Percentiles rank a stretch among this genome's conserved stretches.
Conservation (phyloP, 2,888 invertebrate genomes). For the Lithophane socia region DNA sequence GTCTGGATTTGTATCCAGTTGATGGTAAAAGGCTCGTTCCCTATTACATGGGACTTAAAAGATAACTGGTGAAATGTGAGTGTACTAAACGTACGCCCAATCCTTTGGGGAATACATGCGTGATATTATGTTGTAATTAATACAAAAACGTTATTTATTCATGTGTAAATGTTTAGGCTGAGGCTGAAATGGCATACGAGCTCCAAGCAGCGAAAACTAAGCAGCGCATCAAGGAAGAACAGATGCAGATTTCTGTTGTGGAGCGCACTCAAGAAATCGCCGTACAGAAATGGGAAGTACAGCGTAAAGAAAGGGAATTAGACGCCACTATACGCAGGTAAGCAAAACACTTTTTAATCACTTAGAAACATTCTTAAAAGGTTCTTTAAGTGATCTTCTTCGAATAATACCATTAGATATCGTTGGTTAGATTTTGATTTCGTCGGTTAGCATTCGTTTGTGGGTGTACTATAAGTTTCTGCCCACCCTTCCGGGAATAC, state of each 20-base stretch:
- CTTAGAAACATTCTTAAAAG: not conserved
- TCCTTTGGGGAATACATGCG: not conserved
- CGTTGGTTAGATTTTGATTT: not conserved
- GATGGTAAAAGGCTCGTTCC: no score
- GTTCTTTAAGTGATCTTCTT: not conserved
- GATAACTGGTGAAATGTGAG: not conserved
- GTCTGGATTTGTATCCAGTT: no score
- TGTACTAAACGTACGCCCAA: no score
- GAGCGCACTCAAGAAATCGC: constrained; percentile 98
- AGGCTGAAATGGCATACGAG: constrained; percentile 98
- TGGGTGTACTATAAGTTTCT: not conserved
- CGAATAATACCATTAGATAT: not conserved
- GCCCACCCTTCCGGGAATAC: not conserved
- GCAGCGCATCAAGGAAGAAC: constrained; percentile 98
- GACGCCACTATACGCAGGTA: constrained; percentile 96
- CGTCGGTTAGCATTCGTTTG: not conserved
- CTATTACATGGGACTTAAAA: not conserved
- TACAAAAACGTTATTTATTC: not conserved
- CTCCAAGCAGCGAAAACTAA: constrained; percentile 98
- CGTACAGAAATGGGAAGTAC: constrained; percentile 99
- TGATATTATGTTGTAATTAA: not conserved
- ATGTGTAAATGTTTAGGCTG: constrained; percentile 90
- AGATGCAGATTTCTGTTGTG: constrained; percentile 98
- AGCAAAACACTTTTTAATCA: not conserved
- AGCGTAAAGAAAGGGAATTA: constrained; percentile 96